Percentiles rank a stretch among this genome's conserved stretches.
These are phyloP conservation scores for Montipora efflorescens DNA, from an alignment of 64 coral and sea anemone genomes.

Conservation along the genomic window DNA sequence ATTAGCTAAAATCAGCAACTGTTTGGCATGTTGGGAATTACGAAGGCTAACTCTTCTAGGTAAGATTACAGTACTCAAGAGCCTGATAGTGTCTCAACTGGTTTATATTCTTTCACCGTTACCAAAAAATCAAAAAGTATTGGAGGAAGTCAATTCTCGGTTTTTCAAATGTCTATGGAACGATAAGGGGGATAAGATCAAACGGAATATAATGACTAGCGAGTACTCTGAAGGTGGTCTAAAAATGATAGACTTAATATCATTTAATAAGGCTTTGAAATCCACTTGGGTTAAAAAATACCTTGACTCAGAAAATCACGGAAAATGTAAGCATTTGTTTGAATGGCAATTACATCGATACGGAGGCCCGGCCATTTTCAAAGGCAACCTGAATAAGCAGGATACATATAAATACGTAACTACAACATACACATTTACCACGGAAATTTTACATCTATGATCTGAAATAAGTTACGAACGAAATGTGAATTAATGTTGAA, in stretches of 20 bases:
- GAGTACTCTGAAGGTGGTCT: background rate
- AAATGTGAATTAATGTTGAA: too few species aligned
- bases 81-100: conserved; percentile 26
- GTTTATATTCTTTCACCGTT: too few species aligned
- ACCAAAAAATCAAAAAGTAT: background rate
- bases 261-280: background rate
- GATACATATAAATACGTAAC: background rate
- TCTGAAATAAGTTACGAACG: too few species aligned
- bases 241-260: background rate
- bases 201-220: background rate
- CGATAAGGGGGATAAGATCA: background rate
- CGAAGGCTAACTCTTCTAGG: background rate
- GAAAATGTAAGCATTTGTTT: background rate
- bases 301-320: background rate
- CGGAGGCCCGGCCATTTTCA: background rate
- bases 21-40: conserved; percentile 11
- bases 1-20: background rate
- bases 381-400: background rate
- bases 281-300: background rate
- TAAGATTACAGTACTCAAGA: conserved; percentile 13
- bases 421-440: too few species aligned
- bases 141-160: conserved; percentile 3
- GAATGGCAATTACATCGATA: too few species aligned
- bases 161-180: background rate
- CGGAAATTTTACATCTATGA: too few species aligned